Evolutionary conservation across 2,888 invertebrate genomes (phyloP).

Genomic region (Fragum sueziense): DNA sequence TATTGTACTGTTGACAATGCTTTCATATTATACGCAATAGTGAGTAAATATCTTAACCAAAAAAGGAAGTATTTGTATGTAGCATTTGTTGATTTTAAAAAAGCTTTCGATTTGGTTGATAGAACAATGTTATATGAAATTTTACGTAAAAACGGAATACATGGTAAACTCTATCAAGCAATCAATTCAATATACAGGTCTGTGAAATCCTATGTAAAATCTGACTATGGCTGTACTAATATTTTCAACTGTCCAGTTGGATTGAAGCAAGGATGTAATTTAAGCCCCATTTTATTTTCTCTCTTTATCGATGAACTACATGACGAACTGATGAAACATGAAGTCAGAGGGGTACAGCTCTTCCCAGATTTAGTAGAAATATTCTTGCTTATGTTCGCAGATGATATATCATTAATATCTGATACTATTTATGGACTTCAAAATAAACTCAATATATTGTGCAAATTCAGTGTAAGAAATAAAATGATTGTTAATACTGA

Average conservation of each 20-base stretch:
- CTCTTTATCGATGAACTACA: too few species aligned
- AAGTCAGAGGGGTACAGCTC: too few species aligned
- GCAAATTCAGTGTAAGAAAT: too few species aligned
- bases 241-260: neutral
- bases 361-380: too few species aligned
- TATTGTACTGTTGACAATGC: conserved; percentile 16
- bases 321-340: too few species aligned
- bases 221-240: neutral
- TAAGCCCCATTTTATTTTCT: too few species aligned
- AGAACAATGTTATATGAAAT: neutral
- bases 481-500: too few species aligned
- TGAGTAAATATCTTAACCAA: neutral
- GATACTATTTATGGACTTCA: too few species aligned
- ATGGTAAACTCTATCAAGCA: neutral
- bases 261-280: too few species aligned
- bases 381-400: too few species aligned
- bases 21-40: neutral
- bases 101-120: conserved; percentile 10
- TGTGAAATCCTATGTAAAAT: neutral
- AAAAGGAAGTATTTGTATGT: conserved; percentile 6
- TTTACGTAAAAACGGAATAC: conserved; percentile 6
- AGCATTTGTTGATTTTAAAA: conserved; percentile 14
- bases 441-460: too few species aligned
- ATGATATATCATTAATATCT: too few species aligned
- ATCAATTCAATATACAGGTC: neutral